Conservation (phyloP, 37 sponge, comb jelly and placozoan genomes). For the Haliclona indistincta region DNA sequence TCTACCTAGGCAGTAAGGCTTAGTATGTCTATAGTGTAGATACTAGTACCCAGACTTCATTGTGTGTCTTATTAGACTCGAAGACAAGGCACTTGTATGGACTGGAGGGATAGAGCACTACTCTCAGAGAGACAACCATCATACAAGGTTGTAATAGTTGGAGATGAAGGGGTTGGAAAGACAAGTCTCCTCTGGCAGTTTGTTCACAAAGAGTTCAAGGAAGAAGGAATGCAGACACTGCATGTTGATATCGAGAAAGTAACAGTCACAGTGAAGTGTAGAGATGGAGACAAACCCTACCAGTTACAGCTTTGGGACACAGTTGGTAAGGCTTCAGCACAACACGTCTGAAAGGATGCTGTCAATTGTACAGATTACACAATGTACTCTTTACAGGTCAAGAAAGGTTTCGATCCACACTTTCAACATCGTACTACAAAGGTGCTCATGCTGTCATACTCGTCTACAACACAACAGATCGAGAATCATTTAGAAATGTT, state of each 20-base stretch:
- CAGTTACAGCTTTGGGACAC: slow-evolving; percentile 3
- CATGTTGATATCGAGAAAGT: background rate
- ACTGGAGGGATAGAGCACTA: too few relatives aligned
- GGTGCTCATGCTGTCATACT: slow-evolving; percentile 8
- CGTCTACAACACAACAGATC: background rate
- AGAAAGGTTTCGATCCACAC: slow-evolving; percentile 2
- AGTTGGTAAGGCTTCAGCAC: background rate
- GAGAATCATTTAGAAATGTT: background rate
- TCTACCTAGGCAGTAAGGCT: too few relatives aligned
- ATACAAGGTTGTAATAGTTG: slow-evolving; percentile 6
- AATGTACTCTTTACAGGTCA: too few relatives aligned
- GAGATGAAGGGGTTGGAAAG: slow-evolving; percentile 4
- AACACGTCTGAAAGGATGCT: too few relatives aligned
- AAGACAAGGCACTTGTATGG: too few relatives aligned
- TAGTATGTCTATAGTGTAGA: too few relatives aligned
- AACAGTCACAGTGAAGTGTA: slow-evolving; percentile 3
- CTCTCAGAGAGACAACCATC: too few relatives aligned
- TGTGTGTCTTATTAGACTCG: too few relatives aligned
- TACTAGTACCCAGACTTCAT: too few relatives aligned
- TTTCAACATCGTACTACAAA: background rate
- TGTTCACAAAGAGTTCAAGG: background rate
- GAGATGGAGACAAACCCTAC: too few relatives aligned
- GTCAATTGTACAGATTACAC: too few relatives aligned
- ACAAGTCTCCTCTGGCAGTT: background rate
- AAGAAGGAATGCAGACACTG: background rate